Base-by-base conservation (phyloP, 2,113 vertebrate genomes). In the Genyomyrus donnyi region DNA sequence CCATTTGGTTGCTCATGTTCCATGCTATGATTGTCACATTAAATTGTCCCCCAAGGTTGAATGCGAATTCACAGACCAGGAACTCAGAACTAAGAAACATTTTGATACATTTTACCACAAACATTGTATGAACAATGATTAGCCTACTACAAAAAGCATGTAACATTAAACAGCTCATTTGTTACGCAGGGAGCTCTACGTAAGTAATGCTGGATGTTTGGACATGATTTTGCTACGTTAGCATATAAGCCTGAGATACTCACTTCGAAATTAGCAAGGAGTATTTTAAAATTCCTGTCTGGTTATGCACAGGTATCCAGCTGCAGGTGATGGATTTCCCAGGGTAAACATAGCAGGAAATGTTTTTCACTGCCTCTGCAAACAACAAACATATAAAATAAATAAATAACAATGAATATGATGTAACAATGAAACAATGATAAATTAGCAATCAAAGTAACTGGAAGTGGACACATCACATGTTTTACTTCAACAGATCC, bases 251-350 rank as follows among this genome's bases (percentile, higher is more conserved):
- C 31, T 45, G 85, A 86, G 35, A 52, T 50, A 89, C 85, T 84
- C 90, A 93, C 92, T 10, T n/a, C 27, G 87, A 92, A 42, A 93
- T 62, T 87, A 92, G 62, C 0, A 92, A 89, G 49, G 90, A 91
- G 74, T 88, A 90, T 70, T 0, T 90, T 6, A n/a, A 70, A 48
- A 90, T n/a, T 31, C 15, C n/a, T 42, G 48, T 35, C 35, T 13
- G 1, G 5, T 87, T n/a, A 27, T 45, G 56, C 53, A 62, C 15
- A n/a, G 77, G 48, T 80, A 17, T 89, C 92, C 92, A 93, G 77
- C 85, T 77, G 90, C 91, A 93, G 4, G 19, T 90, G 1, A 92
- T 8, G 0, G 88, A 90, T 8, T 45, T 21, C 74, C 80, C 21
- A 0, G 24, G 39, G 53, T 89, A 56, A 66, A 35, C 91, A 89